phyloP scores from a whole-genome alignment of 2,888 invertebrate species.

The Meliscaeva auricollis region DNA sequence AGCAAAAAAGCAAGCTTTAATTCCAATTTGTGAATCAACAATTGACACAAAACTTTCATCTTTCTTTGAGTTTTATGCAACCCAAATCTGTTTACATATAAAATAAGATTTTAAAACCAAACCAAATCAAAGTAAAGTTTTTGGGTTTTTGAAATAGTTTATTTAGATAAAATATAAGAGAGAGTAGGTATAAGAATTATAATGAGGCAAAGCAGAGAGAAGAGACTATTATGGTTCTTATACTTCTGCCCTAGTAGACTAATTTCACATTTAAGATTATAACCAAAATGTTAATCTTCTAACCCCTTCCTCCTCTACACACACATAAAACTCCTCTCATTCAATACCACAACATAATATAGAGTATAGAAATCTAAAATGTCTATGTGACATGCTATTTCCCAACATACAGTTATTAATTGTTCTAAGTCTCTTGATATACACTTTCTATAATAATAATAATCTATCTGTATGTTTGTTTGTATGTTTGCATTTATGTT shows the following conservation, averaged over 20 bases:
- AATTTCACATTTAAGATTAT: constrained; percentile 72
- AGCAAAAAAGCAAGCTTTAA: not conserved
- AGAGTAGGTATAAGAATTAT: not conserved
- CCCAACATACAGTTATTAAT: constrained; percentile 66
- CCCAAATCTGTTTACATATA: constrained; percentile 37
- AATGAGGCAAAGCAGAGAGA: too few species aligned
- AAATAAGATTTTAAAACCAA: constrained; percentile 8
- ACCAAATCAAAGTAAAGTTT: not conserved
- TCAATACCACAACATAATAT: constrained; percentile 13
- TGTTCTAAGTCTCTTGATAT: constrained; percentile 64
- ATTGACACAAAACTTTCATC: not conserved
- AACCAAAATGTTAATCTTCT: constrained; percentile 67
- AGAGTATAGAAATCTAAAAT: constrained; percentile 6
- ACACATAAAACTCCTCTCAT: not conserved
- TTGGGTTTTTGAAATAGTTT: not conserved
- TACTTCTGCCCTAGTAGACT: constrained; percentile 35
- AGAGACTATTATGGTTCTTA: constrained; percentile 6
- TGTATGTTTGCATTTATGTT: not conserved
- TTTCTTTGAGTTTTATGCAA: constrained; percentile 1
- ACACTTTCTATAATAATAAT: constrained; percentile 32
- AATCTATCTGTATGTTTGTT: not conserved
- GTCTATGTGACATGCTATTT: constrained; percentile 40
- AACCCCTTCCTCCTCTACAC: not conserved
- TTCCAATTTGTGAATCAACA: not conserved
- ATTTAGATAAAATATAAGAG: not conserved